A percentile compares a stretch with the other conserved stretches of the same genome.
Conservation (phyloP, 2,797 vertebrate species). For the Lutjanus campechanus region DNA sequence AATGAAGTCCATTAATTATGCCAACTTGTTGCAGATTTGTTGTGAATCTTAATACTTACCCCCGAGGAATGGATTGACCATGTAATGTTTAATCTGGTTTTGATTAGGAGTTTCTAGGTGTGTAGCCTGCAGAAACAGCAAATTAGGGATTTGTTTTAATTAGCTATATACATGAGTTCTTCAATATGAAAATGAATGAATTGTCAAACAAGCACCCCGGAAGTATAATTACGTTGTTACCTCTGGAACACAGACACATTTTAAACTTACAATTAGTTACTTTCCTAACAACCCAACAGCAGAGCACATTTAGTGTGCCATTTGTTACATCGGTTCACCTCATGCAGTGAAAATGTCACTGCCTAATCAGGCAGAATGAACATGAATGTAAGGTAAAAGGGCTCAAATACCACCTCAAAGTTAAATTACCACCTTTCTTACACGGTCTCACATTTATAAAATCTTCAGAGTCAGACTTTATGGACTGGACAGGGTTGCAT, state of each 20-base stretch:
- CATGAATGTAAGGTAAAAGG: not conserved
- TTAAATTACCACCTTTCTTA: not conserved
- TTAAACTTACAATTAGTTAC: not conserved
- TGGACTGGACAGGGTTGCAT: not conserved
- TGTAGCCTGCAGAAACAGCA: not conserved
- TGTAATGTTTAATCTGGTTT: constrained; percentile 1
- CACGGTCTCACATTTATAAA: not conserved
- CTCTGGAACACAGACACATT: not conserved
- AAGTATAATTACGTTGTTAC: not conserved
- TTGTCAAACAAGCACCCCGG: not conserved
- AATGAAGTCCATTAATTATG: not conserved
- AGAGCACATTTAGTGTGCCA: not conserved
- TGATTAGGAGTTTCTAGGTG: not conserved
- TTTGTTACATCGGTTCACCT: not conserved
- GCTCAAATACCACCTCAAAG: not conserved
- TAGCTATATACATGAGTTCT: not conserved
- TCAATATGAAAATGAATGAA: not conserved
- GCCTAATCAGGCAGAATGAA: too few species aligned
- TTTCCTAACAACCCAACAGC: not conserved
- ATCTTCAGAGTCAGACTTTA: not conserved
- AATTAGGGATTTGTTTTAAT: not conserved
- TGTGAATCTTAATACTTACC: not conserved
- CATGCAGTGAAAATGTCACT: not conserved
- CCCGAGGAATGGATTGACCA: not conserved
- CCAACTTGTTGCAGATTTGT: not conserved